Evolutionary conservation across 2,797 vertebrate species (phyloP).

Genomic region (Caiman crocodilus): DNA sequence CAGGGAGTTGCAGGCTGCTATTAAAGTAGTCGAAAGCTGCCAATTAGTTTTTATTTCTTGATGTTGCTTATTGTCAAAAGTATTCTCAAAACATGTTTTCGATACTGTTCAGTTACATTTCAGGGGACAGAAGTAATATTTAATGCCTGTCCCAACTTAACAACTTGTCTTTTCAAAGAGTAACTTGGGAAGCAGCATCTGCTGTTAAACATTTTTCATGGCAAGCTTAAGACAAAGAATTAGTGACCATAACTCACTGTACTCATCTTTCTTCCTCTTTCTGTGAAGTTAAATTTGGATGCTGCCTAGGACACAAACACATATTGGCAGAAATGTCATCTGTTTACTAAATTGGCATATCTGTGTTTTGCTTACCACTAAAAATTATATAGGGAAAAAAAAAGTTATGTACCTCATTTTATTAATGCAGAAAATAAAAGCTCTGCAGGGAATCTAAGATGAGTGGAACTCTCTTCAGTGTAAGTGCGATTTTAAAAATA

Average conservation of each 20-base stretch:
- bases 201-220: neutral
- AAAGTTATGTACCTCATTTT: neutral
- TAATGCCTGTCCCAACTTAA: neutral
- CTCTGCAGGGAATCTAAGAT: neutral
- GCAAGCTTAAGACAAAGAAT: neutral
- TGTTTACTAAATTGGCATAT: neutral
- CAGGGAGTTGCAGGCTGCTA: too few species aligned
- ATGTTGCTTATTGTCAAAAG: fast-evolving
- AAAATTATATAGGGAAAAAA: neutral
- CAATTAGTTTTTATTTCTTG: too few species aligned
- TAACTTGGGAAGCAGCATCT: neutral
- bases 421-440: neutral
- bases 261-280: slow-evolving; percentile 54
- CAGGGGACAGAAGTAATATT: neutral
- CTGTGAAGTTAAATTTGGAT: slow-evolving; percentile 39
- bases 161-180: neutral
- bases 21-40: too few species aligned
- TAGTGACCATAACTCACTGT: neutral
- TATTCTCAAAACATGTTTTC: neutral
- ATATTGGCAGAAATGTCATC: neutral
- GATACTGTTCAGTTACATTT: neutral
- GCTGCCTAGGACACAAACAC: slow-evolving; percentile 7
- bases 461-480: slow-evolving; percentile 31
- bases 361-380: slow-evolving; percentile 24
- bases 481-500: slow-evolving; percentile 9